A percentile compares a stretch with the other conserved stretches of the same genome.
Evolutionary conservation across 2,888 invertebrate species (phyloP).

Genomic region (Agriopis marginaria): DNA sequence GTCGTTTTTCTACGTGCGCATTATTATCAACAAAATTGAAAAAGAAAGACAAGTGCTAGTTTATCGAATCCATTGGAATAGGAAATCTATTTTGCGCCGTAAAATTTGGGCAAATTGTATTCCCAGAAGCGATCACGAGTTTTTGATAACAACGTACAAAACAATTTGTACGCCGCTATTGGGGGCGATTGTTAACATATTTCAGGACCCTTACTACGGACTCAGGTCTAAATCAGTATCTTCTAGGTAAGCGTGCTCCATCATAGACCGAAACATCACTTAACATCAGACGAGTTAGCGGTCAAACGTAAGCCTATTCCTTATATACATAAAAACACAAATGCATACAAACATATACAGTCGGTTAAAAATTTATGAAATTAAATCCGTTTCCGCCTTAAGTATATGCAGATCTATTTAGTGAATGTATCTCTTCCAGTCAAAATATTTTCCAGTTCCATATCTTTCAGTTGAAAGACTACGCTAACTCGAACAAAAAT

Average conservation of each 20-base stretch:
- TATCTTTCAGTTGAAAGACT: not conserved
- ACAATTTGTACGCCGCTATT: slow-evolving; percentile 35
- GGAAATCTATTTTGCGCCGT: slow-evolving; percentile 48
- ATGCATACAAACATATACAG: too few relatives aligned
- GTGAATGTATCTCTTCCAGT: too few relatives aligned
- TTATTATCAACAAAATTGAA: slow-evolving; percentile 6
- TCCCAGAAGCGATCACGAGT: slow-evolving; percentile 40
- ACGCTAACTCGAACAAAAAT: not conserved
- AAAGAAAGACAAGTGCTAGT: slow-evolving; percentile 22
- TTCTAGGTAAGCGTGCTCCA: too few relatives aligned
- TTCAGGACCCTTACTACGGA: not conserved
- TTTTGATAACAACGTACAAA: slow-evolving; percentile 46
- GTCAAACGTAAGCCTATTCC: too few relatives aligned
- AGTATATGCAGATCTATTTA: too few relatives aligned
- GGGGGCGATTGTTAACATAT: slow-evolving; percentile 5
- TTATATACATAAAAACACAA: too few relatives aligned
- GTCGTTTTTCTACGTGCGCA: not conserved
- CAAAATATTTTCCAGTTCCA: not conserved
- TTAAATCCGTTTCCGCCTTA: too few relatives aligned
- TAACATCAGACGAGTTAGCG: too few relatives aligned
- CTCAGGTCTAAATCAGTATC: too few relatives aligned
- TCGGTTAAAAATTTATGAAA: too few relatives aligned
- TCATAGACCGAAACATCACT: too few relatives aligned
- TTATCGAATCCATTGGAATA: slow-evolving; percentile 53
- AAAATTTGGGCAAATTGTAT: slow-evolving; percentile 50